Conservation (phyloP, 2,113 vertebrate species). For the Oceanites oceanicus region DNA sequence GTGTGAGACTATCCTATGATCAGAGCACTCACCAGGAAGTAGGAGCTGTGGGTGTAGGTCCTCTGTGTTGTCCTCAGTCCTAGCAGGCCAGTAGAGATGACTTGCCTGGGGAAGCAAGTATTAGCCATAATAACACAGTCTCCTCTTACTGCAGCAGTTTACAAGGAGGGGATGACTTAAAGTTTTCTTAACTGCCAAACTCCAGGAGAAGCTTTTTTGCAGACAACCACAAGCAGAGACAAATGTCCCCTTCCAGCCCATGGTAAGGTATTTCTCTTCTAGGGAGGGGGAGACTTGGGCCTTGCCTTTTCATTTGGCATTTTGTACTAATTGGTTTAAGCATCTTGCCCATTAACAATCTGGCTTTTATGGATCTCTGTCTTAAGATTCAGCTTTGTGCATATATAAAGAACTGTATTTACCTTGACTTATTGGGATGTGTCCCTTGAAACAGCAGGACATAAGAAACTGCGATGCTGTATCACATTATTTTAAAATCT, state of each 20-base stretch:
- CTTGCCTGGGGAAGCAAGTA: not conserved
- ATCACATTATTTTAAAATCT: not conserved
- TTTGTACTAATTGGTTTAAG: not conserved
- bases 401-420: not conserved
- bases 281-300: not conserved
- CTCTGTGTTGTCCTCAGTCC: not conserved
- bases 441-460: not conserved
- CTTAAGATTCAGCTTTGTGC: not conserved
- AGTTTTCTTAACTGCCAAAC: not conserved
- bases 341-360: not conserved
- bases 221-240: not conserved
- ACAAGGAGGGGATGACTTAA: not conserved
- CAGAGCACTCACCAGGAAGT: not conserved
- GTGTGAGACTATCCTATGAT: not conserved
- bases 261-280: fast-evolving
- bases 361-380: not conserved
- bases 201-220: not conserved
- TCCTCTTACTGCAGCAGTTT: not conserved
- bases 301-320: not conserved
- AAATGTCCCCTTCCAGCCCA: not conserved
- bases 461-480: not conserved
- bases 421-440: not conserved
- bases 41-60: not conserved
- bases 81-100: not conserved
- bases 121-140: not conserved